Evolutionary conservation across 2,888 invertebrate genomes (phyloP), one percentile per base, ranked within the genome.

Genomic region (Mactromeris polynyma): DNA sequence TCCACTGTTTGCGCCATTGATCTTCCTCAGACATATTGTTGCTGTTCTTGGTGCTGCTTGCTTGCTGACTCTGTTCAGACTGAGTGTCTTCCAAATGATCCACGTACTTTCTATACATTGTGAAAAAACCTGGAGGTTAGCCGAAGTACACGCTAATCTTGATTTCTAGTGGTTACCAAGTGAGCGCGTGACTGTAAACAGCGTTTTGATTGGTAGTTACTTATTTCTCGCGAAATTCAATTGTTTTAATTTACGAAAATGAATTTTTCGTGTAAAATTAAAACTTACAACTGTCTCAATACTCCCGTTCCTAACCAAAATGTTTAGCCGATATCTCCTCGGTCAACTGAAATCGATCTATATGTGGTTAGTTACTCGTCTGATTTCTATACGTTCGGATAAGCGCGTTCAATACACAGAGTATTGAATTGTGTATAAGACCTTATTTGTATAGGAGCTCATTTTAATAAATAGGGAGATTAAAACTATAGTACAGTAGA

Each of bases 91-190:
- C 89, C 6, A 90, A 81, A 88, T 90, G 86, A 78, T 84, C 85
- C 11, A 88, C 87, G 92, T 92, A 92, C 80, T 89, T 90, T 88
- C 92, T 90, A 88, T 92, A 92, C 92, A 92, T 92, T 54, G 77
- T 86, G 88, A 40, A 86, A 89, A 88, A 85, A 86, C 36, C 89
- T 85, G 86, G 86, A 86, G 38, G 85, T 88, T 46, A 91, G 91
- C 88, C 89, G 87, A 87, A 85, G 46, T 79, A 78, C n/a, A 80
- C 40, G 36, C 77, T 81, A 36, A 87, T 90, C 92, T 90, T 77
- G 77, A 85, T 87, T 86, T 88, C 83, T 69, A 91, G 81, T 90
- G 90, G 92, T 92, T 92, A 89, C 92, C 84, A 89, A 88, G 92
- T 36, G 86, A 90, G 86, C 86, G 86, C 58, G 83, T 85, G 81